Evolutionary conservation across 2,888 invertebrate species (phyloP).

Genomic region (Argyra leucocephala): DNA sequence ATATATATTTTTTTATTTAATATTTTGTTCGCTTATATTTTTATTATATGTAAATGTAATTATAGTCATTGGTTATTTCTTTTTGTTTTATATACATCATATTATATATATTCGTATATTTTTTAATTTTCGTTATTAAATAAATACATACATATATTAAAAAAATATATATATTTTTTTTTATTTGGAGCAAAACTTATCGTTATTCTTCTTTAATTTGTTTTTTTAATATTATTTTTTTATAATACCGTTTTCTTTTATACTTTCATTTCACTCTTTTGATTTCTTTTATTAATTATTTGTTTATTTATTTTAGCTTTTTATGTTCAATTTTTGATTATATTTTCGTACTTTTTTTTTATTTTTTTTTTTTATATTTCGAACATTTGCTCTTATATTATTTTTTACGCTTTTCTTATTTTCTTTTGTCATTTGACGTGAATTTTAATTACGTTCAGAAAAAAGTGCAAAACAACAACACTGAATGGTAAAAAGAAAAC

Average conservation of each 20-base stretch:
- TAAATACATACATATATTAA: no score
- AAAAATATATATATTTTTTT: no score
- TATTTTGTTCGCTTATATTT: no score
- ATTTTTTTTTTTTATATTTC: background rate
- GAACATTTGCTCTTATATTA: background rate
- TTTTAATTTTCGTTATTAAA: background rate
- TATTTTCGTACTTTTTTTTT: background rate
- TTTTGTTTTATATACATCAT: no score
- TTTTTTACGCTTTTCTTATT: background rate
- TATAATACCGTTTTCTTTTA: background rate
- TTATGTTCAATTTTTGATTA: background rate
- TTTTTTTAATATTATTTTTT: background rate
- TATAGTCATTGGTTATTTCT: no score
- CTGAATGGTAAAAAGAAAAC: background rate
- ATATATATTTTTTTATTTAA: no score
- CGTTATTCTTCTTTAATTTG: background rate
- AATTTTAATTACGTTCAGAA: background rate
- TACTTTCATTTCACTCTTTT: background rate
- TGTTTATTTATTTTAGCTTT: no score
- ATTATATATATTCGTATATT: background rate
- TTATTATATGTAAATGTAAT: no score
- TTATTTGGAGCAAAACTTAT: conserved; percentile 1
- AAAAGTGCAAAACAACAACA: background rate
- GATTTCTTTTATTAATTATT: background rate
- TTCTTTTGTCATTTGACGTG: background rate